Conservation (phyloP, 2,797 vertebrate species). For the Gadopsis bispinosus region DNA sequence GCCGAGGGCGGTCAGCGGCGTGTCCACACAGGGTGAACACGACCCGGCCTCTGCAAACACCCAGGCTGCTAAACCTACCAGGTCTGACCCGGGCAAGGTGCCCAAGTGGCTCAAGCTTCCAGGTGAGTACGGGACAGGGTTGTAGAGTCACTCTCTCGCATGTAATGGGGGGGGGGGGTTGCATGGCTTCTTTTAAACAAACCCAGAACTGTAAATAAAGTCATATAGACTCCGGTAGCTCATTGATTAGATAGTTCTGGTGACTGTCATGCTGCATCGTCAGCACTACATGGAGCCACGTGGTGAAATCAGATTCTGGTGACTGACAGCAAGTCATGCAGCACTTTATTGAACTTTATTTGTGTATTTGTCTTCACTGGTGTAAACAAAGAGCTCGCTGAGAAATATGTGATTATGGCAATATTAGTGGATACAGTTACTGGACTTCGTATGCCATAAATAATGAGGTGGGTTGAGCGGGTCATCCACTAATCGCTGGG, state of each 20-base stretch:
- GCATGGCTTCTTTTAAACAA: neutral
- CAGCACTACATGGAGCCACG: neutral
- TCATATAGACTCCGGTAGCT: neutral
- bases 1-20: constrained; percentile 42
- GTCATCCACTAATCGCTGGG: neutral
- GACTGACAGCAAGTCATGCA: neutral
- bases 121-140: constrained; percentile 81
- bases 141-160: neutral
- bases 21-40: neutral
- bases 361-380: neutral
- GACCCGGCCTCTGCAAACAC: constrained; percentile 38
- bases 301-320: neutral
- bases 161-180: no score
- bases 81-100: constrained; percentile 85
- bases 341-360: neutral
- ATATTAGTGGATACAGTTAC: neutral
- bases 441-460: neutral
- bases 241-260: no score
- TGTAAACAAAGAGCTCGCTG: neutral
- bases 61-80: constrained; percentile 62
- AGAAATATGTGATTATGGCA: neutral
- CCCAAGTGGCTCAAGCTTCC: constrained; percentile 97
- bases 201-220: neutral
- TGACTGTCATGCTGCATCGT: neutral
- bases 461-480: neutral